Evolutionary conservation across 2,797 vertebrate genomes (phyloP).

Genomic region (Pangasius mekongensis): DNA sequence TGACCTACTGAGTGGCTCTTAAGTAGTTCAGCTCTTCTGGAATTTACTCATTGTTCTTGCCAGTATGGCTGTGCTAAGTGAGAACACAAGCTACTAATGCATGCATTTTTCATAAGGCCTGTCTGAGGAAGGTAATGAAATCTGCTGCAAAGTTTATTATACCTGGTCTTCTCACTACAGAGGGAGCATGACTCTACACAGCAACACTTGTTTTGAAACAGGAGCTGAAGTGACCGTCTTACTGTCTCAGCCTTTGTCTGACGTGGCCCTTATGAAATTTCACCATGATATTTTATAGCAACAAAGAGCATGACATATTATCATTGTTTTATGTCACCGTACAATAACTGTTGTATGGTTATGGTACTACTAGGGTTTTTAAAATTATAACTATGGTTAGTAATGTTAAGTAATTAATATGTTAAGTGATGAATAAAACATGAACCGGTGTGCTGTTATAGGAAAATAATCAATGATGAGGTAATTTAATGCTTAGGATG

Average conservation of each 20-base stretch:
- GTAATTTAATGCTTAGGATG: background rate
- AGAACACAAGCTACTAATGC: slow-evolving; percentile 43
- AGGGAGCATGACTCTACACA: slow-evolving; percentile 67
- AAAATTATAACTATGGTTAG: background rate
- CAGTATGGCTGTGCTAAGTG: slow-evolving; percentile 34
- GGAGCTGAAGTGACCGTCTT: slow-evolving; percentile 8
- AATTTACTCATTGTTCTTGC: slow-evolving; percentile 40
- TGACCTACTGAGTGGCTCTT: slow-evolving; percentile 10
- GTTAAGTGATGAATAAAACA: background rate
- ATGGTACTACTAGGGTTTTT: background rate
- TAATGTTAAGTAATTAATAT: background rate
- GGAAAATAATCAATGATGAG: background rate
- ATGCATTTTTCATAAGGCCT: slow-evolving; percentile 81
- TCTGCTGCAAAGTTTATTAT: slow-evolving; percentile 77
- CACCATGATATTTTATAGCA: background rate
- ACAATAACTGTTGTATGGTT: background rate
- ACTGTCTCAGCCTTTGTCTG: background rate
- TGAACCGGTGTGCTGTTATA: background rate
- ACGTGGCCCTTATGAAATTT: background rate
- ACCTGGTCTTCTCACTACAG: slow-evolving; percentile 71
- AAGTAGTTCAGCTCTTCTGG: slow-evolving; percentile 22
- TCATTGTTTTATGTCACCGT: background rate
- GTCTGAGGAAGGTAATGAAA: slow-evolving; percentile 80
- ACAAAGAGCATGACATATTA: background rate
- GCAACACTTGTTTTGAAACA: slow-evolving; percentile 34